These are phyloP conservation scores for Toxonevra muliebris DNA, from an alignment of 2,888 invertebrate species.

Conservation along the genomic window DNA sequence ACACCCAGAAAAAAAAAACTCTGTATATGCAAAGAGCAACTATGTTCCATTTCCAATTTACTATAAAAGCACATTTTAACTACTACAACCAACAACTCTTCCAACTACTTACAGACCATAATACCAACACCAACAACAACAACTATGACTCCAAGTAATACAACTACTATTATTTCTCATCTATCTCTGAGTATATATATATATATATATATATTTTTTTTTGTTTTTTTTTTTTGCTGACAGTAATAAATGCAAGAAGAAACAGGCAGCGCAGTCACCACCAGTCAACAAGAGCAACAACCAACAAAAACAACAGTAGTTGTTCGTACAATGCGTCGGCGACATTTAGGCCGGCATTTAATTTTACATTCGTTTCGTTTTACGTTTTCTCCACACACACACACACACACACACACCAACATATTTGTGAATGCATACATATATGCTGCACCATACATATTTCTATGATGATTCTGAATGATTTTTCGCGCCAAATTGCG, in stretches of 20 bases:
- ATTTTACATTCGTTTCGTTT: too few species aligned
- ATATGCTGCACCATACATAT: neutral
- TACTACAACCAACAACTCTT: neutral
- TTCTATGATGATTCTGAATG: conserved; percentile 16
- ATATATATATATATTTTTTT: too few species aligned
- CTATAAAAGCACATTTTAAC: conserved; percentile 4
- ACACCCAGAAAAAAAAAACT: neutral
- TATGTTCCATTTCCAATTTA: conserved; percentile 29
- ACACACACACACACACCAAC: too few species aligned
- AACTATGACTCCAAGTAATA: neutral
- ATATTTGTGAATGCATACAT: too few species aligned
- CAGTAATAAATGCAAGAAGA: neutral
- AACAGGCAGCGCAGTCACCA: conserved; percentile 15
- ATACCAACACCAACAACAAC: conserved; percentile 1
- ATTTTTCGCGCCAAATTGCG: conserved; percentile 39
- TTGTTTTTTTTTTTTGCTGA: neutral
- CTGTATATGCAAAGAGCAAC: neutral
- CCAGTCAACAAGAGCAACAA: neutral
- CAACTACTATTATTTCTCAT: too few species aligned
- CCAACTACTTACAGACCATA: conserved; percentile 12
- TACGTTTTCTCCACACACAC: too few species aligned
- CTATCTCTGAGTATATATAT: too few species aligned
- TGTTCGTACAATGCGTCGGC: too few species aligned
- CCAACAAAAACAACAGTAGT: too few species aligned
- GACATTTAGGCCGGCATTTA: too few species aligned